Conservation (phyloP, 2,888 invertebrate species). For the Phytoseiulus persimilis region DNA sequence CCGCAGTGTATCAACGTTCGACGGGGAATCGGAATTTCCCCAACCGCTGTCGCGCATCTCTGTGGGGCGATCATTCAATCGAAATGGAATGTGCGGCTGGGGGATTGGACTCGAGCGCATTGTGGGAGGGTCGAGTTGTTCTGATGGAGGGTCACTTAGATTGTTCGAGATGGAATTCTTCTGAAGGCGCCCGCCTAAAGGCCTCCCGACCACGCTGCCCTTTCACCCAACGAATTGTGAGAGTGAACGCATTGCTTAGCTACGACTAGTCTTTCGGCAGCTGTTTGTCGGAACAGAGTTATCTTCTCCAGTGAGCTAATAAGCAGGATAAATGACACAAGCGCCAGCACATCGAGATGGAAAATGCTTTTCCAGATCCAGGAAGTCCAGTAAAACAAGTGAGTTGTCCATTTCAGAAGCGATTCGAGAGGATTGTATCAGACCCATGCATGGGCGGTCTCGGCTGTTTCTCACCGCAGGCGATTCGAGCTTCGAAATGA, state of each 20-base stretch:
- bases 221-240: background rate
- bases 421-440: background rate
- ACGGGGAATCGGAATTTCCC: no score
- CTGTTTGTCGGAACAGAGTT: conserved; percentile 27
- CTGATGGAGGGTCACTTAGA: background rate
- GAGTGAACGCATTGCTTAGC: background rate
- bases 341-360: conserved; percentile 18
- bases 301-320: background rate
- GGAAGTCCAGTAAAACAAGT: conserved; percentile 37
- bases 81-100: no score
- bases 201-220: background rate
- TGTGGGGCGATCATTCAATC: no score
- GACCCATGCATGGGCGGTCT: background rate
- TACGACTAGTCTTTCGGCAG: conserved; percentile 20
- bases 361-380: conserved; percentile 38
- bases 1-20: no score
- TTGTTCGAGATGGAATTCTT: background rate
- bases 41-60: no score
- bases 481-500: background rate
- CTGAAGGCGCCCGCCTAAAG: background rate
- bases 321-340: conserved; percentile 35
- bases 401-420: background rate
- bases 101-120: no score
- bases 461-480: background rate
- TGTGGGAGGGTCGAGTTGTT: no score